These are phyloP conservation scores for Calameuta filiformis DNA, from an alignment of 2,888 invertebrate genomes.

Conservation along the genomic window DNA sequence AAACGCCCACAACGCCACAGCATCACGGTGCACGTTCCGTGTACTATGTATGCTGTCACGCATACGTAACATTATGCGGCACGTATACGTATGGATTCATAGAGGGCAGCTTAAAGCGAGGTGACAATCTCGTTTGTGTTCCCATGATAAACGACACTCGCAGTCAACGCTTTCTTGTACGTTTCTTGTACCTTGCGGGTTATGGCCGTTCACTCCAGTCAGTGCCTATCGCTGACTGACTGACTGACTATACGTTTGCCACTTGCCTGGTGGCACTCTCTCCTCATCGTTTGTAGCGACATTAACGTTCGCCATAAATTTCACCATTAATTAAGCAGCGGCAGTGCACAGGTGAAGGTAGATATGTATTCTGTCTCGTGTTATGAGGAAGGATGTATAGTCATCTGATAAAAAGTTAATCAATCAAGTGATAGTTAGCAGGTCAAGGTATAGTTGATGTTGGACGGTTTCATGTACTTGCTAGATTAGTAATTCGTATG, in stretches of 20 bases:
- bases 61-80: not conserved
- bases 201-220: slow-evolving; percentile 31
- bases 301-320: not conserved
- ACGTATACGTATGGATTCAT: not conserved
- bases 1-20: not conserved
- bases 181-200: slow-evolving; percentile 40
- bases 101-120: slow-evolving; percentile 35
- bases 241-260: not conserved
- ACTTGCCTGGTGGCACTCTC: not conserved
- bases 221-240: not conserved
- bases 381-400: not conserved
- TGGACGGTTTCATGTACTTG: not conserved
- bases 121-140: slow-evolving; percentile 59
- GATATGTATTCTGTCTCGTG: not conserved
- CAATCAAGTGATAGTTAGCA: not conserved
- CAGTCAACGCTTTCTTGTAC: slow-evolving; percentile 38
- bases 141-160: slow-evolving; percentile 49
- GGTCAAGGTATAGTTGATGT: not conserved
- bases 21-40: not conserved
- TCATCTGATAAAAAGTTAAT: not conserved
- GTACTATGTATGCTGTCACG: not conserved
- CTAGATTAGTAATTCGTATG: not conserved
- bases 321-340: not conserved
- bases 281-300: not conserved
- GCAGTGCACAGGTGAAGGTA: not conserved